Percentiles rank a stretch among this genome's conserved stretches.
These are phyloP conservation scores for Misgurnus mizolepis DNA, from an alignment of 2,113 vertebrate species.

Conservation along the genomic window DNA sequence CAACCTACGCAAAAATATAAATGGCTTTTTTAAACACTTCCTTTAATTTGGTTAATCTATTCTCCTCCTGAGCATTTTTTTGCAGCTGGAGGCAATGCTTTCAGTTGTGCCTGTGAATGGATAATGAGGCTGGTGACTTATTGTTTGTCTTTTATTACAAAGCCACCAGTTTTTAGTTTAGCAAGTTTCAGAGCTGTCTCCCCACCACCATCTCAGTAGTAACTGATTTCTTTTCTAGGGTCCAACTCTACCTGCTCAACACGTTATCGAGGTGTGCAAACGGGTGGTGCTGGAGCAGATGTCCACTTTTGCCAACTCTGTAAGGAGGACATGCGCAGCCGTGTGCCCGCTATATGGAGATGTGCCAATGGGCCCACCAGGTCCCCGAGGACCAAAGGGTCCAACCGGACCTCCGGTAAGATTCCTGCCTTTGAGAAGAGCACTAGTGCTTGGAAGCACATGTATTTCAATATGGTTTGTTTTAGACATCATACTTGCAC, in stretches of 20 bases:
- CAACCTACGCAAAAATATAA: too few species aligned
- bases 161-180: slow-evolving; percentile 54
- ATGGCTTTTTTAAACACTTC: too few species aligned
- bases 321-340: slow-evolving; percentile 73
- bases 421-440: slow-evolving; percentile 24
- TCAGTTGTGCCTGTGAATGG: slow-evolving; percentile 66
- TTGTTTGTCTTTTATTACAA: slow-evolving; percentile 50
- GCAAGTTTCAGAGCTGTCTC: slow-evolving; percentile 55
- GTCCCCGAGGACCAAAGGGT: slow-evolving; percentile 68
- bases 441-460: slow-evolving; percentile 6
- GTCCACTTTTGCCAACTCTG: slow-evolving; percentile 76
- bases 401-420: slow-evolving; percentile 70
- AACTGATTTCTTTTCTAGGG: slow-evolving; percentile 65
- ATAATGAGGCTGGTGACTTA: slow-evolving; percentile 63
- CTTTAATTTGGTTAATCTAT: slow-evolving; percentile 51
- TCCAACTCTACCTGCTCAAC: slow-evolving; percentile 68
- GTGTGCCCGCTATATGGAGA: slow-evolving; percentile 78
- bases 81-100: slow-evolving; percentile 57
- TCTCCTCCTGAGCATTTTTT: slow-evolving; percentile 59
- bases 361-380: slow-evolving; percentile 69
- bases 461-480: slow-evolving; percentile 36
- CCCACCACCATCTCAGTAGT: slow-evolving; percentile 58
- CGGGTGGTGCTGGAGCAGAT: slow-evolving; percentile 77
- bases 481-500: slow-evolving; percentile 42
- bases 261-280: slow-evolving; percentile 76